Conservation (phyloP, 2,888 invertebrate genomes). For the Pyrocoelia pectoralis region DNA sequence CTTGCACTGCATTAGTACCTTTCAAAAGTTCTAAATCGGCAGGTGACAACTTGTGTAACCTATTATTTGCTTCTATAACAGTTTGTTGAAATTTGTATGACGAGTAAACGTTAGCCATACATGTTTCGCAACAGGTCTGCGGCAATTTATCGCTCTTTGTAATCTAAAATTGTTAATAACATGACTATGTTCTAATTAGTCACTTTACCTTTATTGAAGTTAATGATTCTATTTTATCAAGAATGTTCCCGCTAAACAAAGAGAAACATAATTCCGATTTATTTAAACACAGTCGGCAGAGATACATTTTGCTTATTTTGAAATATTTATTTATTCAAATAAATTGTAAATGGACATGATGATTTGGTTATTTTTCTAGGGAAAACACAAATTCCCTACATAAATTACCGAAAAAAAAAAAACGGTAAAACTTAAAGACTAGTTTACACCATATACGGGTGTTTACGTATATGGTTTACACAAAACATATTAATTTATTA, state of each 20-base stretch:
- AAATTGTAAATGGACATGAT: no score
- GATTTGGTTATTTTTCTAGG: no score
- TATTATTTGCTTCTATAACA: conserved; percentile 47
- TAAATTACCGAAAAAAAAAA: no score
- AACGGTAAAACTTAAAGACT: no score
- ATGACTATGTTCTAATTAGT: neutral
- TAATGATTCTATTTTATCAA: conserved; percentile 49
- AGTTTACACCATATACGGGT: no score
- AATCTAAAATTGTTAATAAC: conserved; percentile 42
- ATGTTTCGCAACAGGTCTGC: conserved; percentile 47
- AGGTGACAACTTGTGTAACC: neutral
- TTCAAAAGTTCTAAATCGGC: neutral
- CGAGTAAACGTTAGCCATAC: conserved; percentile 47
- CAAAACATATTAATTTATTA: no score
- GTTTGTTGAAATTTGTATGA: conserved; percentile 47
- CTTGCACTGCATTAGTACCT: neutral
- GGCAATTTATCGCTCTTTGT: conserved; percentile 47
- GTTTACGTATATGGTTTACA: no score
- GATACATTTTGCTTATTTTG: conserved; percentile 29
- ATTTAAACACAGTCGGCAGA: conserved; percentile 49
- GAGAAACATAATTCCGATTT: conserved; percentile 44
- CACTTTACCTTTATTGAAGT: conserved; percentile 48
- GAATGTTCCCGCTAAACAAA: conserved; percentile 46
- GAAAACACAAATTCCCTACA: no score
- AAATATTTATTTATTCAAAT: no score